Percentiles rank a stretch among this genome's conserved stretches.
Conservation (phyloP, 1,140 invertebrate species). For the Hycleus phaleratus region DNA sequence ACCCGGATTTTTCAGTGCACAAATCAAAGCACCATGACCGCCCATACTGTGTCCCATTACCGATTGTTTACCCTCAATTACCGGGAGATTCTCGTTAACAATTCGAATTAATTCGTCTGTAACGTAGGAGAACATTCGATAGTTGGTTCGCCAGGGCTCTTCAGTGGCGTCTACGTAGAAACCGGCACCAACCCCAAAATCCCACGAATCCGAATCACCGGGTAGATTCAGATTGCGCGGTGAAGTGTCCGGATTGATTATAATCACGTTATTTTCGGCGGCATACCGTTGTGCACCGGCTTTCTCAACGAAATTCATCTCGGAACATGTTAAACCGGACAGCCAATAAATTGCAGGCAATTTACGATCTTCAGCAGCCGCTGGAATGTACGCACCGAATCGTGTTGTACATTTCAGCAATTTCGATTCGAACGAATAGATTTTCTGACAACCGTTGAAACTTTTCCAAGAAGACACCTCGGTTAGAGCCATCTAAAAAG, state of each 20-base stretch:
- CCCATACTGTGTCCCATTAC: constrained; percentile 95
- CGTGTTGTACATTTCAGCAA: constrained; percentile 86
- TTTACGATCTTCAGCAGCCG: constrained; percentile 59
- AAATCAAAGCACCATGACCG: constrained; percentile 91
- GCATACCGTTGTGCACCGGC: constrained; percentile 84
- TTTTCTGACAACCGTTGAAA: constrained; percentile 78
- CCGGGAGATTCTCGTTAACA: constrained; percentile 67
- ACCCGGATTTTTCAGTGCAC: constrained; percentile 85
- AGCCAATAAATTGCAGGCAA: constrained; percentile 88
- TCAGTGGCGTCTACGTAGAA: constrained; percentile 92
- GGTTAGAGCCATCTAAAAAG: constrained; percentile 39
- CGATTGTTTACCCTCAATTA: constrained; percentile 54
- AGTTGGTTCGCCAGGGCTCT: constrained; percentile 89
- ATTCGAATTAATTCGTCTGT: constrained; percentile 79
- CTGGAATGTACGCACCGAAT: constrained; percentile 84
- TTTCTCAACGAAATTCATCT: constrained; percentile 95
- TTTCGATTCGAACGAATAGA: constrained; percentile 74
- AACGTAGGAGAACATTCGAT: constrained; percentile 96
- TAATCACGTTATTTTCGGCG: constrained; percentile 69
- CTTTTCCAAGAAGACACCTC: constrained; percentile 61
- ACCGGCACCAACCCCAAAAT: constrained; percentile 92
- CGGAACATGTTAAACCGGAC: constrained; percentile 90
- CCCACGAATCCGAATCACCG: constrained; percentile 84
- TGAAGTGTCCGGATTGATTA: constrained; percentile 93
- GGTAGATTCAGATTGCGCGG: constrained; percentile 82